These are phyloP conservation scores for Coccyzus lansbergi DNA, from an alignment of 2,797 vertebrate genomes.

Conservation along the genomic window DNA sequence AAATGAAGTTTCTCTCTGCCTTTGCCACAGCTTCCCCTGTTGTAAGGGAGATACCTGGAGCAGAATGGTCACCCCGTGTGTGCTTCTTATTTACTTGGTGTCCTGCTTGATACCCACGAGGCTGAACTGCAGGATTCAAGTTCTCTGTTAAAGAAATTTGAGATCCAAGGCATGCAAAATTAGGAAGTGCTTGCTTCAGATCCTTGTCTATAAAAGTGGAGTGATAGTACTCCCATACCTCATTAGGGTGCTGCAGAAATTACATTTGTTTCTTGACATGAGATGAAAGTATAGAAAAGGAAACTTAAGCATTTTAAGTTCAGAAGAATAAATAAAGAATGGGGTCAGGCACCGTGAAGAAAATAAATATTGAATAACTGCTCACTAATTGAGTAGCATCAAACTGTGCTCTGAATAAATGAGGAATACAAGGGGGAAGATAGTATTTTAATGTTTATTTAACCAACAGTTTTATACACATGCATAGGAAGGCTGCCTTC, in stretches of 20 bases:
- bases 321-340: slow-evolving; percentile 45
- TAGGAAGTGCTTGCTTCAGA: neutral
- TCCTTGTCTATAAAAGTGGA: neutral
- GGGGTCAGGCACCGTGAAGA: neutral
- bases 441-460: slow-evolving; percentile 4
- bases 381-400: neutral
- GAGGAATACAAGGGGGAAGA: neutral
- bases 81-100: neutral
- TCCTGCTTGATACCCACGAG: neutral
- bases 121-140: neutral
- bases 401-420: neutral
- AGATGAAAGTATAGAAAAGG: slow-evolving; percentile 13
- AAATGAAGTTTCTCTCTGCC: neutral
- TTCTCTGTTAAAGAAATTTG: neutral
- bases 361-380: slow-evolving; percentile 9
- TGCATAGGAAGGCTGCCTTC: neutral
- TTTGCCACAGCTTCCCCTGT: neutral
- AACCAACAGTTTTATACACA: neutral
- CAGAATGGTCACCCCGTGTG: neutral
- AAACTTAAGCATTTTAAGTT: slow-evolving; percentile 25
- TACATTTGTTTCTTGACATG: neutral
- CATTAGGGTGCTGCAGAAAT: slow-evolving; percentile 15
- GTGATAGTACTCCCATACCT: neutral
- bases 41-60: neutral
- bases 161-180: neutral